phyloP scores from a whole-genome alignment of 2,888 invertebrate species.

The Cheilosia variabilis region DNA sequence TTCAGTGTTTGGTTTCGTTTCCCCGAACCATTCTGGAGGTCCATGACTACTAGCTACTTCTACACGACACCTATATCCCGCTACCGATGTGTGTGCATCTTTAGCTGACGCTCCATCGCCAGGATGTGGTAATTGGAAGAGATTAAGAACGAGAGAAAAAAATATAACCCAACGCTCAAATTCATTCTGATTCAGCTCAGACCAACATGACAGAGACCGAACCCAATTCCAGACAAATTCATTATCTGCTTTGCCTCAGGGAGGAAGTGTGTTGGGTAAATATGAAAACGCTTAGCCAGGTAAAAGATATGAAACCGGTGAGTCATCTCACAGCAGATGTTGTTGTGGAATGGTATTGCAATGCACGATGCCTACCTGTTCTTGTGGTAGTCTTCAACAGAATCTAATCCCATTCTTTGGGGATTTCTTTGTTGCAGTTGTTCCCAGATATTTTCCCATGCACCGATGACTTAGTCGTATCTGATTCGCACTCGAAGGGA shows the following conservation, averaged over 20 bases:
- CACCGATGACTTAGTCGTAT: conserved; percentile 7
- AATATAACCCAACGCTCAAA: not conserved
- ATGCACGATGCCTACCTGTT: conserved; percentile 35
- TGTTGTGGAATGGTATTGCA: not conserved
- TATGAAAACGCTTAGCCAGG: conserved; percentile 40
- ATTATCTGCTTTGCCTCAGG: conserved; percentile 12
- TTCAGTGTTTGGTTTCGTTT: not conserved
- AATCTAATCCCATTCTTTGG: conserved; percentile 1
- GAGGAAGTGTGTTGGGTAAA: conserved; percentile 68
- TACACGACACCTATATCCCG: not conserved
- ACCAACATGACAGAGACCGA: not conserved
- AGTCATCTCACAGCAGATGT: conserved; percentile 60
- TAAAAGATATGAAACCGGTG: conserved; percentile 46
- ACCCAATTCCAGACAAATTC: not conserved
- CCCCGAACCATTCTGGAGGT: not conserved
- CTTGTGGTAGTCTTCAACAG: not conserved
- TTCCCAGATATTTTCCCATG: conserved; percentile 7
- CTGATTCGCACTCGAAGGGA: conserved; percentile 1
- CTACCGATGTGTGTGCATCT: not conserved
- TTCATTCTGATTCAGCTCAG: conserved; percentile 19
- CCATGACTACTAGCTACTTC: too few relatives aligned
- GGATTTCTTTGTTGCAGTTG: conserved; percentile 21
- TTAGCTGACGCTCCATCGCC: conserved; percentile 31
- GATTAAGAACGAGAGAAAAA: conserved; percentile 31
- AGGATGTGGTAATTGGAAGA: conserved; percentile 57